Percentiles rank a stretch among this genome's conserved stretches.
Evolutionary conservation across 2,113 vertebrate genomes (phyloP).

Genomic region (Bambusicola thoracicus): DNA sequence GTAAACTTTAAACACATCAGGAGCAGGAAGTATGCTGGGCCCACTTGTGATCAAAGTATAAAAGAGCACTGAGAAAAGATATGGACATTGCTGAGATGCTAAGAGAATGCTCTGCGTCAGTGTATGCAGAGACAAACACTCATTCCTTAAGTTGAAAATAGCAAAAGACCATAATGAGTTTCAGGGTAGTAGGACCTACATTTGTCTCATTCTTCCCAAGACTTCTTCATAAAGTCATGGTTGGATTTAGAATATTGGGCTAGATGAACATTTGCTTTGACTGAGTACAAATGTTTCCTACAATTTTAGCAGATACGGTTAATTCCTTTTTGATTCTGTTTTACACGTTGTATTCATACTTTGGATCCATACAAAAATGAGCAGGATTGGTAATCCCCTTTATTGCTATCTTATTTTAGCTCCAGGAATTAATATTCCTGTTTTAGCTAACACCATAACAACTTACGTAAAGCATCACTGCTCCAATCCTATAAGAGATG

Average conservation of each 20-base stretch:
- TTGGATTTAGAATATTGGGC: not conserved
- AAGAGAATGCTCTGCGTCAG: not conserved
- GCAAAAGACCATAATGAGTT: not conserved
- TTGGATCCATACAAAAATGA: not conserved
- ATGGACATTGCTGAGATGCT: not conserved
- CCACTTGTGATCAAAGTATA: not conserved
- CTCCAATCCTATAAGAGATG: not conserved
- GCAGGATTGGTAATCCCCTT: slow-evolving; percentile 29
- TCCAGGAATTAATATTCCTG: slow-evolving; percentile 33
- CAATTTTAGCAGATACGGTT: not conserved
- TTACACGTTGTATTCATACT: not conserved
- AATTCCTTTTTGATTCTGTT: not conserved
- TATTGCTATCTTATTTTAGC: slow-evolving; percentile 18
- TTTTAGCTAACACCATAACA: slow-evolving; percentile 7
- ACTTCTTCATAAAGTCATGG: not conserved
- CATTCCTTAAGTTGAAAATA: not conserved
- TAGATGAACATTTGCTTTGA: not conserved
- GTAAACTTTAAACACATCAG: not conserved
- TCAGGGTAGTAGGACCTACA: not conserved
- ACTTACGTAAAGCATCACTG: not conserved
- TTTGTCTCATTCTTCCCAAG: not conserved
- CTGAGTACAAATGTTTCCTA: not conserved
- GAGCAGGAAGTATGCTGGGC: not conserved
- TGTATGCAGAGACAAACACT: not conserved
- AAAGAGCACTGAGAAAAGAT: not conserved